These are phyloP conservation scores for Poeciliopsis prolifica DNA, from an alignment of 2,113 vertebrate species.

Conservation along the genomic window DNA sequence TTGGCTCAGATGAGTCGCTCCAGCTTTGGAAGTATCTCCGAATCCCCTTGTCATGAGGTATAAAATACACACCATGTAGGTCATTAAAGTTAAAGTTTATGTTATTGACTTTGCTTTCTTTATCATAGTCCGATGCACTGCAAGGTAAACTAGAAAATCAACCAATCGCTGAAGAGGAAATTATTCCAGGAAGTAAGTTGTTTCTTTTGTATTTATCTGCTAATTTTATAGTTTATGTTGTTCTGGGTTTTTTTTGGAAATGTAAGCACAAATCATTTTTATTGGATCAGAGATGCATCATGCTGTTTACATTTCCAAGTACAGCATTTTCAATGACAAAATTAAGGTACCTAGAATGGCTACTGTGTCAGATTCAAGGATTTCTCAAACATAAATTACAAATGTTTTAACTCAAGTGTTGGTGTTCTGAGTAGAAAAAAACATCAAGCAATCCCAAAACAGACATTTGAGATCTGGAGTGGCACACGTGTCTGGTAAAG, in stretches of 20 bases:
- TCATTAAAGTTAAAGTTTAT: not conserved
- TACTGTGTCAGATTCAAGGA: too few relatives aligned
- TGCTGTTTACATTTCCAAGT: too few relatives aligned
- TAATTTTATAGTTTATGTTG: not conserved
- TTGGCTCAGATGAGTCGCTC: slow-evolving; percentile 88
- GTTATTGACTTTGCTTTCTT: slow-evolving; percentile 13
- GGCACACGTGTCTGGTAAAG: too few relatives aligned
- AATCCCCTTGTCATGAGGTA: slow-evolving; percentile 83
- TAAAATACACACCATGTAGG: slow-evolving; percentile 12
- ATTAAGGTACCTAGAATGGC: too few relatives aligned
- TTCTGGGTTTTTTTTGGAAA: not conserved
- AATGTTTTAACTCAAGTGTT: too few relatives aligned
- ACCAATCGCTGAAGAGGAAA: slow-evolving; percentile 78
- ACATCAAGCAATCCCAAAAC: too few relatives aligned
- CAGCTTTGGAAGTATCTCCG: slow-evolving; percentile 86
- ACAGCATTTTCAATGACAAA: too few relatives aligned
- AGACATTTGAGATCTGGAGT: too few relatives aligned
- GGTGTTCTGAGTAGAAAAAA: too few relatives aligned
- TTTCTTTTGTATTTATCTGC: not conserved
- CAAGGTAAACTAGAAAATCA: slow-evolving; percentile 81
- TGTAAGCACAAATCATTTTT: not conserved
- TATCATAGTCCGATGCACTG: slow-evolving; percentile 61
- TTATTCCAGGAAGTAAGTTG: slow-evolving; percentile 67
- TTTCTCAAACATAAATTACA: too few relatives aligned
- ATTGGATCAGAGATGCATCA: too few relatives aligned